Evolutionary conservation across 2,888 invertebrate species (phyloP).

Genomic region (Rhabditophanes sp.): DNA sequence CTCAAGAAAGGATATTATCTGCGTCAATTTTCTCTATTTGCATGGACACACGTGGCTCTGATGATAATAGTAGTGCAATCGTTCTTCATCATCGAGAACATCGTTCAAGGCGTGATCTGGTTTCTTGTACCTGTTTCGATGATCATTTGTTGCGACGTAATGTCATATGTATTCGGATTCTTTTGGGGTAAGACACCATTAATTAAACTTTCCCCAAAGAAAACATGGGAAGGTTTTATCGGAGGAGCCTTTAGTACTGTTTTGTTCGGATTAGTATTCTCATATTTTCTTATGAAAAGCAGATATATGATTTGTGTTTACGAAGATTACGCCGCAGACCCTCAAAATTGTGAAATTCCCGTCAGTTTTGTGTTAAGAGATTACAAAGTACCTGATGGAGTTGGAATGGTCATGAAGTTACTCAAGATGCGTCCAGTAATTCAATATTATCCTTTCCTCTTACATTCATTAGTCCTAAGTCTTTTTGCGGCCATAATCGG

Average conservation of each 20-base stretch:
- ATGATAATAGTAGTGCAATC: slow-evolving; percentile 95
- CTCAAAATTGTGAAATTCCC: no score
- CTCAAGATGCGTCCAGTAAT: slow-evolving; percentile 44
- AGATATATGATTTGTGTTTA: no score
- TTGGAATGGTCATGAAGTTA: slow-evolving; percentile 26
- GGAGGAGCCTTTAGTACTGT: slow-evolving; percentile 93
- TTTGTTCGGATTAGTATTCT: slow-evolving; percentile 73
- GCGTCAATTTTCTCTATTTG: slow-evolving; percentile 96
- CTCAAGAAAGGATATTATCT: slow-evolving; percentile 96
- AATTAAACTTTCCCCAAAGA: slow-evolving; percentile 95
- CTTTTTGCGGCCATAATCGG: slow-evolving; percentile 95
- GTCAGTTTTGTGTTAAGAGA: slow-evolving; percentile 14
- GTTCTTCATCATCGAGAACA: slow-evolving; percentile 94
- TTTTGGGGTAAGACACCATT: slow-evolving; percentile 97
- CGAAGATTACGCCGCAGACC: no score
- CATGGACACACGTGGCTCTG: slow-evolving; percentile 98
- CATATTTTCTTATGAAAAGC: no score
- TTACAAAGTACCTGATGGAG: slow-evolving; percentile 30
- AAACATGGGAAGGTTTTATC: slow-evolving; percentile 99
- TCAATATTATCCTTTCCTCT: slow-evolving; percentile 75
- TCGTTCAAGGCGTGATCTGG: slow-evolving; percentile 80
- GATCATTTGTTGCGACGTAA: slow-evolving; percentile 99
- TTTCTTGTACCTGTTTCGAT: slow-evolving; percentile 97
- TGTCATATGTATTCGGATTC: slow-evolving; percentile 99
- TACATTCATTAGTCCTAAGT: slow-evolving; percentile 86